A percentile compares a stretch with the other conserved stretches of the same genome.
phyloP scores from a whole-genome alignment of 2,113 vertebrate genomes.

The Passerina amoena region DNA sequence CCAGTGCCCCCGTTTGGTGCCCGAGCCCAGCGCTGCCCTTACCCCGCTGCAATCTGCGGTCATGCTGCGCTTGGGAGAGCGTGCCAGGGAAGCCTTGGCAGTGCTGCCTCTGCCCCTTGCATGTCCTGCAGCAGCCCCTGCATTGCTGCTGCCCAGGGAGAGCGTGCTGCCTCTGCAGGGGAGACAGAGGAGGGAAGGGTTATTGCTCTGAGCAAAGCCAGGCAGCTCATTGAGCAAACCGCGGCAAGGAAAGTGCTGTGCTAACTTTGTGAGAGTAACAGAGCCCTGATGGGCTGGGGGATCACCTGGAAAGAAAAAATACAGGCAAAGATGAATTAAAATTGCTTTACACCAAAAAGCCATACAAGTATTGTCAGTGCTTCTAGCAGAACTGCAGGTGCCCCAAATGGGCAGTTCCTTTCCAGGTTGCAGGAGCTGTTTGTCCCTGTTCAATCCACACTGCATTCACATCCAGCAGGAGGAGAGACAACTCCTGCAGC shows the following conservation, averaged over 20 bases:
- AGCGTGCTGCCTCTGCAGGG: conserved; percentile 71
- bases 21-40: not conserved
- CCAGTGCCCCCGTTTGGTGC: not conserved
- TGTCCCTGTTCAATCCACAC: fast-evolving
- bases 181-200: not conserved
- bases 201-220: not conserved
- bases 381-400: not conserved
- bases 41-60: conserved; percentile 71
- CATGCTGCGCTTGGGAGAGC: conserved; percentile 57
- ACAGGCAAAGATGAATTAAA: not conserved
- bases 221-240: not conserved
- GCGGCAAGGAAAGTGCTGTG: not conserved
- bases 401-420: not conserved
- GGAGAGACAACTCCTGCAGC: fast-evolving
- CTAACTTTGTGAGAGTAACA: not conserved
- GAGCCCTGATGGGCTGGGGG: not conserved
- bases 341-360: not conserved
- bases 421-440: not conserved
- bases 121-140: conserved; percentile 64
- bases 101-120: not conserved
- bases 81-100: conserved; percentile 40
- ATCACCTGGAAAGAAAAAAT: not conserved
- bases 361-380: not conserved
- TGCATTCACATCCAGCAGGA: not conserved
- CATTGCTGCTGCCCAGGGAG: conserved; percentile 73